Evolutionary conservation across 2,113 vertebrate genomes (phyloP).

Genomic region (Odocoileus virginianus): DNA sequence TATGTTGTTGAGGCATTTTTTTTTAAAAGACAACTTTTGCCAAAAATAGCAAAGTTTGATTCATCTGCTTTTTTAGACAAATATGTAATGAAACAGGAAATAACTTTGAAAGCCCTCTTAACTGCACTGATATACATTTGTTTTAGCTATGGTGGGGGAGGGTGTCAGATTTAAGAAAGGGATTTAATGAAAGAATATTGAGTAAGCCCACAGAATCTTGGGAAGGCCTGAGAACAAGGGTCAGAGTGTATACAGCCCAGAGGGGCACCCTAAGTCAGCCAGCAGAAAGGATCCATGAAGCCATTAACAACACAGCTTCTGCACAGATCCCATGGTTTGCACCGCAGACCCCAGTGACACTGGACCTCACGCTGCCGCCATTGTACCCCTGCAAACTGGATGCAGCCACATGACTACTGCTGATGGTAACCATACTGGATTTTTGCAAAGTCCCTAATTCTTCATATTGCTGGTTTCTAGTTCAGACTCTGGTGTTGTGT

Average conservation of each 20-base stretch:
- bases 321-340: background rate
- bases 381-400: background rate
- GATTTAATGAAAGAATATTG: background rate
- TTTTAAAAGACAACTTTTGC: background rate
- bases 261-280: background rate
- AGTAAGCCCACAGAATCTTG: background rate
- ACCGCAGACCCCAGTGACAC: background rate
- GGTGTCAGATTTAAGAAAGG: background rate
- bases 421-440: background rate
- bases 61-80: slow-evolving; percentile 51
- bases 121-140: background rate
- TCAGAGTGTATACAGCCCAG: background rate
- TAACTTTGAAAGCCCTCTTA: slow-evolving; percentile 44
- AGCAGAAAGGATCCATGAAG: background rate
- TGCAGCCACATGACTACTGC: background rate
- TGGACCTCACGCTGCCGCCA: background rate
- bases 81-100: slow-evolving; percentile 37
- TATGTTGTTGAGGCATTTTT: background rate
- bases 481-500: background rate
- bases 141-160: background rate
- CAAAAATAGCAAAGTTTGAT: slow-evolving; percentile 53
- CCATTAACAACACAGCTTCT: background rate
- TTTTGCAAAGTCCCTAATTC: background rate
- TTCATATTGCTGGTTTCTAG: background rate
- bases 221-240: background rate